Percentiles rank a stretch among this genome's conserved stretches.
Evolutionary conservation across 2,888 invertebrate species (phyloP).

Genomic region (Phortica magna): DNA sequence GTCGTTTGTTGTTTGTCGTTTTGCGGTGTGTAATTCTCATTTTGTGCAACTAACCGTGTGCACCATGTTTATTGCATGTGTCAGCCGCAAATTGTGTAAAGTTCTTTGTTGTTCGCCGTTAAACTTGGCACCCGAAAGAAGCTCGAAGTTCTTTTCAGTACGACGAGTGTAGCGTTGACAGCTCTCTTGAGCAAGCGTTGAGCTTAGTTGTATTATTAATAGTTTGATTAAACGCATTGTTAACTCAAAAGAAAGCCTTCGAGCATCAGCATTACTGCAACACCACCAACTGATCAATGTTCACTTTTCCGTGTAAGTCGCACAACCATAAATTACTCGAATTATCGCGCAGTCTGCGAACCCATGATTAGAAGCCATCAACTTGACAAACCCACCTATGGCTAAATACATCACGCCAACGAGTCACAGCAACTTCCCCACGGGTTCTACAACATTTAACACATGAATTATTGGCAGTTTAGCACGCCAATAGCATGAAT

Average conservation of each 20-base stretch:
- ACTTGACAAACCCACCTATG: conserved; percentile 7
- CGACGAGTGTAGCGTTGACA: conserved; percentile 64
- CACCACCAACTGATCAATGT: too few species aligned
- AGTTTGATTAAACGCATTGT: too few species aligned
- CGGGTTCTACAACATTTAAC: conserved; percentile 49
- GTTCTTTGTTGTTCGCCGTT: conserved; percentile 66
- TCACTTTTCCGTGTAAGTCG: neutral
- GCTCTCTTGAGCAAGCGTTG: too few species aligned
- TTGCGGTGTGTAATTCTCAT: neutral
- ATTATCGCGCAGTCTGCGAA: conserved; percentile 42
- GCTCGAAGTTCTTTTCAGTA: conserved; percentile 44
- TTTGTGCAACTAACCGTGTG: conserved; percentile 7
- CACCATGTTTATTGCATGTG: conserved; percentile 22
- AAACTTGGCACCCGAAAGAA: conserved; percentile 44
- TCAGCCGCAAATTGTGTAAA: conserved; percentile 23
- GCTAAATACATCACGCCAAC: neutral
- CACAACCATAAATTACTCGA: conserved; percentile 58
- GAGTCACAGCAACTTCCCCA: neutral
- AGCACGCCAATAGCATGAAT: conserved; percentile 44
- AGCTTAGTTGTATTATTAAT: conserved; percentile 15
- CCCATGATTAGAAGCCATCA: neutral
- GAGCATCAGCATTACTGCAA: too few species aligned
- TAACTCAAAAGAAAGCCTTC: too few species aligned
- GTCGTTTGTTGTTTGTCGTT: neutral
- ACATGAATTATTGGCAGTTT: conserved; percentile 57